Percentiles rank a stretch among this genome's conserved stretches.
Conservation (phyloP, 2,797 vertebrate genomes). For the Scolopax bukidnonensis region DNA sequence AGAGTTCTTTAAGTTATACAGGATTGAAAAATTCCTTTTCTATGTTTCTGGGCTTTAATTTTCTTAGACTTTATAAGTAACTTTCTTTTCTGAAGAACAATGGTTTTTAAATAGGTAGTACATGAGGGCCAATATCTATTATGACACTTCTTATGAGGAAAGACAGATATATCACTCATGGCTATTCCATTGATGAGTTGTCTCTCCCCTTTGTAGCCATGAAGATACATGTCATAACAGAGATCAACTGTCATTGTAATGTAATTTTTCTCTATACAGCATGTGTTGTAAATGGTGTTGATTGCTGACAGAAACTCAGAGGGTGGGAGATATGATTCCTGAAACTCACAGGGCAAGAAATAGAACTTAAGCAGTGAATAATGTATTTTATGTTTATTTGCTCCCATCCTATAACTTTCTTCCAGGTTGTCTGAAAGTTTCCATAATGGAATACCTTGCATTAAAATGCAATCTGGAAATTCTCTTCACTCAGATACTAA, state of each 20-base stretch:
- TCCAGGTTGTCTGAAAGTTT: not conserved
- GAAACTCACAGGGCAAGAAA: not conserved
- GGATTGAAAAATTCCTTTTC: not conserved
- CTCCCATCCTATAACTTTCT: not conserved
- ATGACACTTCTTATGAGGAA: conserved; percentile 57
- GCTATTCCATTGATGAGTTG: conserved; percentile 58
- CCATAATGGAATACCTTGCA: not conserved
- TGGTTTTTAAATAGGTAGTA: not conserved
- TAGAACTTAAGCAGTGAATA: not conserved
- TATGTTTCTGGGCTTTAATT: not conserved
- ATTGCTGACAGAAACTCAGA: conserved; percentile 60
- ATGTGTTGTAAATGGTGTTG: conserved; percentile 53
- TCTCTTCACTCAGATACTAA: not conserved
- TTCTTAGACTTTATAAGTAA: conserved; percentile 2
- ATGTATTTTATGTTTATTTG: not conserved
- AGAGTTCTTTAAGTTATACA: not conserved
- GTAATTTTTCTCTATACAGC: conserved; percentile 41
- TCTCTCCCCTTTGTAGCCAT: conserved; percentile 24
- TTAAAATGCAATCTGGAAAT: not conserved
- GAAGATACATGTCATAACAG: conserved; percentile 76
- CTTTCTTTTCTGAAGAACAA: conserved; percentile 20
- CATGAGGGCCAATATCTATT: conserved; percentile 46
- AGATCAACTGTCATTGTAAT: conserved; percentile 63
- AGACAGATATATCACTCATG: conserved; percentile 45
- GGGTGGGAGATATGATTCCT: conserved; percentile 2